Evolutionary conservation across 2,797 vertebrate genomes (phyloP).

Genomic region (Nothura maculosa): DNA sequence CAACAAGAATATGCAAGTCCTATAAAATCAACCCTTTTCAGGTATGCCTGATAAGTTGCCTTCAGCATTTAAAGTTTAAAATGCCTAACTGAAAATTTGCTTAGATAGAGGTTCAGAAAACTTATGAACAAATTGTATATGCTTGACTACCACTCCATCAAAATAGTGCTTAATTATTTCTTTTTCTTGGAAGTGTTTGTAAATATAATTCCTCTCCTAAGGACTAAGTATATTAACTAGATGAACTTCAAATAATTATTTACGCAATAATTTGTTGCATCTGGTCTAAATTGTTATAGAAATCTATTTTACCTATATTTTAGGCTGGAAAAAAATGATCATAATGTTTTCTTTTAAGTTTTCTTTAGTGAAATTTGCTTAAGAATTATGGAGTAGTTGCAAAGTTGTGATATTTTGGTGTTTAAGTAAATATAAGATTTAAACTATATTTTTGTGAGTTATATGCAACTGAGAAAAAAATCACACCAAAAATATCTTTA

Average conservation of each 20-base stretch:
- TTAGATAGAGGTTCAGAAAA: constrained; percentile 15
- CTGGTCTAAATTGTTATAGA: neutral
- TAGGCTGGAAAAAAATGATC: neutral
- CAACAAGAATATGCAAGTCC: neutral
- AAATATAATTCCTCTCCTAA: neutral
- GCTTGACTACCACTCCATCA: neutral
- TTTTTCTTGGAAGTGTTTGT: neutral
- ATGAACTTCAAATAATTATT: neutral
- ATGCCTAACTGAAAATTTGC: neutral
- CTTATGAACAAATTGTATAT: neutral
- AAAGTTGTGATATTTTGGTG: neutral
- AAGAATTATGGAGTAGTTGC: neutral
- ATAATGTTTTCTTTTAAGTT: neutral
- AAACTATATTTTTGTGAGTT: neutral
- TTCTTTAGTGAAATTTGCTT: neutral
- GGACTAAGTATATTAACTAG: neutral
- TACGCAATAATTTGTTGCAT: neutral
- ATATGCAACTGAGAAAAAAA: neutral
- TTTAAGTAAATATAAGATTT: neutral
- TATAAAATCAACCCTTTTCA: neutral
- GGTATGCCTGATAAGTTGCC: neutral
- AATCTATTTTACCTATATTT: neutral
- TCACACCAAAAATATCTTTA: neutral
- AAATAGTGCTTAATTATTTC: neutral
- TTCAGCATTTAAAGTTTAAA: constrained; percentile 1